Percentiles rank a stretch among this genome's conserved stretches.
Conservation (phyloP, 2,888 invertebrate species). For the Caenorhabditis zanzibari region DNA sequence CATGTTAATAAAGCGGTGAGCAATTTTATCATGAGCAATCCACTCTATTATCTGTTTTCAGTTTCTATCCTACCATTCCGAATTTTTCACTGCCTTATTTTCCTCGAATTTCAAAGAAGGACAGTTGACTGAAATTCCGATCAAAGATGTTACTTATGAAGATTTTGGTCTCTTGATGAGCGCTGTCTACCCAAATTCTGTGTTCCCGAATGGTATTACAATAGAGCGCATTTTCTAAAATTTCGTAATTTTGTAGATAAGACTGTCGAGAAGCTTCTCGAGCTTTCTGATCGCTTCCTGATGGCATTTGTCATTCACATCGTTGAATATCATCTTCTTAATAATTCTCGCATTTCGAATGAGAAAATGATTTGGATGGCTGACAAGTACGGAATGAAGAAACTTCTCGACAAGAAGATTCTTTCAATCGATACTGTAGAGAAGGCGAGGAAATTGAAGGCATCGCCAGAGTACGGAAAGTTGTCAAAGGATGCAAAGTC, state of each 20-base stretch:
- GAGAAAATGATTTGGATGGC: too few relatives aligned
- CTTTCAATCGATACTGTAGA: background rate
- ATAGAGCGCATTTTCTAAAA: too few relatives aligned
- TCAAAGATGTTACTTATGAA: background rate
- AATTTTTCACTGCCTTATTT: conserved; percentile 4
- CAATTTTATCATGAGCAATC: background rate
- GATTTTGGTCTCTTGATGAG: background rate
- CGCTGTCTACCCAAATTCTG: background rate
- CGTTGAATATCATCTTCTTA: too few relatives aligned
- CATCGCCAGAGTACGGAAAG: background rate
- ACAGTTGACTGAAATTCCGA: conserved; percentile 1
- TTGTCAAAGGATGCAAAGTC: background rate
- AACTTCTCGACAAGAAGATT: background rate
- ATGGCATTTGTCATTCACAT: too few relatives aligned
- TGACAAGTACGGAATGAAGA: background rate
- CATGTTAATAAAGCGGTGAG: conserved; percentile 14
- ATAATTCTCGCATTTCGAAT: too few relatives aligned
- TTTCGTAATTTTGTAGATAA: too few relatives aligned
- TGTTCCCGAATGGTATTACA: background rate
- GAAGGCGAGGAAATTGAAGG: background rate
- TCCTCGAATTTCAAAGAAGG: conserved; percentile 6
- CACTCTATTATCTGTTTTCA: background rate
- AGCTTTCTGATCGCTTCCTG: too few relatives aligned
- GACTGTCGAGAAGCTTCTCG: too few relatives aligned
- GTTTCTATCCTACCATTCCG: conserved; percentile 25